Percentiles rank a stretch among this genome's conserved stretches.
These are phyloP conservation scores for Hiodon alosoides DNA, from an alignment of 2,113 vertebrate species.

Conservation along the genomic window DNA sequence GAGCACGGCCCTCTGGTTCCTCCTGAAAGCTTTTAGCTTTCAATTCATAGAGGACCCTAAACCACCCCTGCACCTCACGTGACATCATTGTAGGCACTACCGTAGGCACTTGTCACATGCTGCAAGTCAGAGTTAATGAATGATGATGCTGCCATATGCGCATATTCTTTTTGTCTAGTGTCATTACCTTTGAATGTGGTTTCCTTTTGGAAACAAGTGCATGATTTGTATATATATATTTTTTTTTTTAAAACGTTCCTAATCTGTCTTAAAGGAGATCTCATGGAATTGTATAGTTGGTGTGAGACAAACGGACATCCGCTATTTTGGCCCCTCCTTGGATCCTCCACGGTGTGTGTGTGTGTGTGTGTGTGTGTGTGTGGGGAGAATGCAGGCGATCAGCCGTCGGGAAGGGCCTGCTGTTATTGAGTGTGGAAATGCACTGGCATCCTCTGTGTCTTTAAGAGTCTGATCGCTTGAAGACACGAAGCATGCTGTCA, in stretches of 20 bases:
- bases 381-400: too few species aligned
- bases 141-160: not conserved
- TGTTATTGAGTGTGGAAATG: too few species aligned
- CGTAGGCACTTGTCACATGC: not conserved
- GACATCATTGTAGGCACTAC: not conserved
- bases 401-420: too few species aligned
- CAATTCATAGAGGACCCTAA: not conserved
- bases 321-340: too few species aligned
- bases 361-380: too few species aligned
- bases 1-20: not conserved
- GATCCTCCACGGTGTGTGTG: too few species aligned
- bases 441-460: too few species aligned
- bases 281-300: too few species aligned
- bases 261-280: too few species aligned
- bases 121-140: not conserved
- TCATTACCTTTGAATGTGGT: not conserved
- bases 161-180: not conserved
- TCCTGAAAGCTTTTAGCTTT: not conserved
- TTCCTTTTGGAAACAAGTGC: not conserved
- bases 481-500: too few species aligned
- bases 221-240: not conserved
- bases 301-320: too few species aligned
- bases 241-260: not conserved
- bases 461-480: too few species aligned
- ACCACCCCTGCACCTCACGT: not conserved